Base-by-base conservation (phyloP, 2,113 vertebrate genomes). In the Microtus ochrogaster region DNA sequence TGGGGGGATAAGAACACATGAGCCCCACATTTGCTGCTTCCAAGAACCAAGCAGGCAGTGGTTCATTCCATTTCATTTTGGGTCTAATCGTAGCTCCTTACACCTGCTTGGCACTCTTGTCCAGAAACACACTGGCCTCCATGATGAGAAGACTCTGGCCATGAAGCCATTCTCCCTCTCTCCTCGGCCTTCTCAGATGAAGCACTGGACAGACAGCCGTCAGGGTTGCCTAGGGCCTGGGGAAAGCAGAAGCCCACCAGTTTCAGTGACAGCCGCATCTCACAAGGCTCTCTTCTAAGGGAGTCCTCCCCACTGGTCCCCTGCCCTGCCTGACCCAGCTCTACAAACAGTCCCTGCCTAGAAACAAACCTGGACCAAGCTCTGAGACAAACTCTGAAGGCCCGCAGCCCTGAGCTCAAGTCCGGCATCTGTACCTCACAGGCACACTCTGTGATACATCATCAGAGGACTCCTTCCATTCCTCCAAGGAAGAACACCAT, bases 391-490 rank as follows among this genome's bases (percentile, higher is more conserved):
- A 65, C 58, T 68, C 87, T 12, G 0, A 28, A 52, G 52, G 28
- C 14, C 61, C 78, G 13, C 0, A 47, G 26, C 39, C 19, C 78
- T 7, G 14, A 85, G 63, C 65, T 79, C 41, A 30, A 61, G 10
- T 5, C 36, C 61, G 0, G 41, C 78, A 63, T 41, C 44, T 16
- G 17, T 76, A 36, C 72, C 61, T n/a, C 65, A 44, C 21, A 92
- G 65, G 61, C 70, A 47, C 17, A 1, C 9, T 9, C 83, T 76
- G 66, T 76, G 0, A 1, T 39, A 73, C 72, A 76, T 44, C 19
- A 0, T 5, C 0, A 0, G 89, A 52, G 81, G 91, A 70, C 11
- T 17, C 33, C 76, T 39, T 8, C 4, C 5, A 17, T 21, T 63
- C 33, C 94, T 77, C 19, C 0, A 39, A n/a, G 36, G 89, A 89